A percentile compares a stretch with the other conserved stretches of the same genome.
phyloP scores from a whole-genome alignment of 2,113 vertebrate genomes.

The Malurus melanocephalus region DNA sequence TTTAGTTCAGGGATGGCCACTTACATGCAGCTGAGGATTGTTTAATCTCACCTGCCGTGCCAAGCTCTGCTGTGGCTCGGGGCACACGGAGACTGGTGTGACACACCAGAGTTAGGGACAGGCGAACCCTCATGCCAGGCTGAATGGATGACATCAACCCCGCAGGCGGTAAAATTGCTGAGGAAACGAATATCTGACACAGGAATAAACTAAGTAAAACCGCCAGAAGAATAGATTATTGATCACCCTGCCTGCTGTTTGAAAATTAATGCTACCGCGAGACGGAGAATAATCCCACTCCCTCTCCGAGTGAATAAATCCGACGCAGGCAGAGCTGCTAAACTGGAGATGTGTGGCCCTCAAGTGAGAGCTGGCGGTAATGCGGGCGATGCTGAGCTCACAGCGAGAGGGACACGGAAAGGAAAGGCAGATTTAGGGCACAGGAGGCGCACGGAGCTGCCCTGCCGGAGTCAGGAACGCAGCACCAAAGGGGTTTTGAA shows the following conservation, averaged over 20 bases:
- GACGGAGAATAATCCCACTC: neutral
- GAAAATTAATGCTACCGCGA: neutral
- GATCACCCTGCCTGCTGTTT: neutral
- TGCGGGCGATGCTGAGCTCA: rapidly evolving
- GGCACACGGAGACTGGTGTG: neutral
- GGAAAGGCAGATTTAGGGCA: too few relatives aligned
- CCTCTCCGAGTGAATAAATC: neutral
- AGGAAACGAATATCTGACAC: neutral
- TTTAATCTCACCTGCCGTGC: neutral
- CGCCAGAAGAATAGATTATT: neutral
- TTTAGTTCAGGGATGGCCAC: neutral
- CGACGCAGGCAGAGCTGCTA: neutral
- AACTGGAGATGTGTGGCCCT: neutral
- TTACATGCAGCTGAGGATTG: neutral
- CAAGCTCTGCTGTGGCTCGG: neutral
- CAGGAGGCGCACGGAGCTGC: too few relatives aligned
- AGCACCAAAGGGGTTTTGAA: neutral
- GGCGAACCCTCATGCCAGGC: rapidly evolving
- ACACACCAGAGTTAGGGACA: neutral
- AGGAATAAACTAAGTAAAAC: neutral
- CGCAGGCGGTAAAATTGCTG: neutral
- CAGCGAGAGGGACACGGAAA: rapidly evolving
- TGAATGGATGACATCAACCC: neutral
- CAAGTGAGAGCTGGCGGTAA: neutral
- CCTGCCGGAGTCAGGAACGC: rapidly evolving